Base-by-base conservation (phyloP, 1,140 invertebrate genomes). In the Wasmannia auropunctata region DNA sequence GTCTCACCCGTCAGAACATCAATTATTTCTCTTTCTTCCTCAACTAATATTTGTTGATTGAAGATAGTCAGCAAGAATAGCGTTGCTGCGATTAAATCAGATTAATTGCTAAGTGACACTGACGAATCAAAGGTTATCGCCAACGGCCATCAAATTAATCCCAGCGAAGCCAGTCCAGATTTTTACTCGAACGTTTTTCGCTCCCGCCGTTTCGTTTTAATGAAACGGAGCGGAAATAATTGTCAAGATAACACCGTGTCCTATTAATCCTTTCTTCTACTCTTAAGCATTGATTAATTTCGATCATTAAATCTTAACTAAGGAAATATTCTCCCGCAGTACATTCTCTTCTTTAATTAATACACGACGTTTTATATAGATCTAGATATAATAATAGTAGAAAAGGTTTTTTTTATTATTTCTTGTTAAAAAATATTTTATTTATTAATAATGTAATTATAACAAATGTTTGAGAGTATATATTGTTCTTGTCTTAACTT, bases 21-120 rank as follows among this genome's bases (percentile, higher is more conserved):
- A 22, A 34, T 49, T 10, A 43, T 54, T 40, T 85, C 19, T 85
- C 31, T 51, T 60, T 75, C 54, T 31, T 51, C 10, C 11, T 7
- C 11, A 46, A 46, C 40, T 22, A 83, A 72, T 74, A 72, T 74
- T 74, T 28, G 19, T 25, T 46, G 22, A 56, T 85, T 85, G 19
- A n/a, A 77, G n/a, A 58, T 60, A 31, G 10, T 40, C 11, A 54
- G 25, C 25, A 34, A 83, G 14, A 74, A 34, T 46, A 49, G 25
- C 22, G 25, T 58, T 40, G 25, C 14, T 54, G 28, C 16, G 14
- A 22, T 22, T 85, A 79, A 79, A 85, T 16, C 28, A 58, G 62
- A 69, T 86, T 86, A 80, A 79, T 67, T 79, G 40, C 43, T 28
- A 37, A 49, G 22, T 79, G 84, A 79, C 84, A 67, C 8, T 85